Evolutionary conservation across 2,888 invertebrate genomes (phyloP), one percentile per base, ranked within the genome.

Genomic region (Timema cristinae): DNA sequence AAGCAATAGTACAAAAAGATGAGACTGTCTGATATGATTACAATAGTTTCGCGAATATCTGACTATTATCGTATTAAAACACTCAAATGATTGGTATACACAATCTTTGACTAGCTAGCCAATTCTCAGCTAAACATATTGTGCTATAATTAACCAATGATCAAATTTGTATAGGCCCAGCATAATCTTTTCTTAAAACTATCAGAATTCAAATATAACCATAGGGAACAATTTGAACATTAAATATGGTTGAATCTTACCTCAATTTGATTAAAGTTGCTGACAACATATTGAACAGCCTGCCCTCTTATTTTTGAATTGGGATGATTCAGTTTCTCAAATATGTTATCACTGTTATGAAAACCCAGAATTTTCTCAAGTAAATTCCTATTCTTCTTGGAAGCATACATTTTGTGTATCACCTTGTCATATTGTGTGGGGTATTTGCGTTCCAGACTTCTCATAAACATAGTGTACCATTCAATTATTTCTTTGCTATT

Each of bases 241-340:
- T 54, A 11, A 15, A 54, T 54, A 15, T n/a, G 32, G 48, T 13
- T 50, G 50, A 4, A 16, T 66, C 51, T 32, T 50, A 70, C 70
- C 70, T 70, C 9, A 8, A 70, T n/a, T 13, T 66, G 49, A 9
- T 15, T 32, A 50, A 15, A 50, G 10, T 66, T 66, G 15, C 47
- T 63, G 50, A 67, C 50, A n/a, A 95, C 82, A 75, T 87, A 87
- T 76, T 88, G 84, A 0, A 94, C 83, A 0, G 92, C 93, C 77
- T 87, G 84, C 4, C 87, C 82, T 75, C 95, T 86, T 70, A 91
- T 84, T 67, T 86, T 82, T 0, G 89, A 81, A 77, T 88, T 89
- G 0, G 89, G 84, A 80, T 95, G 92, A 77, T 92, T 91, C 0
- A 95, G 81, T 76, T 90, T 89, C 79, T 91, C 87, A 77, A 90